Base-by-base conservation (phyloP, 2,797 vertebrate genomes). In the Neopelma chrysocephalum region DNA sequence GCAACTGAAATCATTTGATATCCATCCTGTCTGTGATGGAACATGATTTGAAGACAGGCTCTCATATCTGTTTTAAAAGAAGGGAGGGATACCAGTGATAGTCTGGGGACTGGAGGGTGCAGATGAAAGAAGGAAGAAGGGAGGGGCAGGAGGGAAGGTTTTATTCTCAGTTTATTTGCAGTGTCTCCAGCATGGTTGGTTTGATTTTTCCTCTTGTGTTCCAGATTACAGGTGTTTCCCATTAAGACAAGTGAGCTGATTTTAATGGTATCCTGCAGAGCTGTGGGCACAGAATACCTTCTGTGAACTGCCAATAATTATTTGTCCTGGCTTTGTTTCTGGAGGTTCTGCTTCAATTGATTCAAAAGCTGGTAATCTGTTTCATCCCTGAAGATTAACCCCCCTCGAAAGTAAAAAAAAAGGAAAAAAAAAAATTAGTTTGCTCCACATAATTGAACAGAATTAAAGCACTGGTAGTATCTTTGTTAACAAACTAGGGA, bases 321-420 rank as follows among this genome's bases (percentile, higher is more conserved):
- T 98, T 98, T 98, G 97, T 98, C 96, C 97, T 97, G 96, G 97
- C 97, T 98, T 98, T 98, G 96, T 98, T 98, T 98, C 98, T 97
- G 81, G 95, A 96, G 96, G 96, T 95, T 97, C 96, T 94, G 88
- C 97, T 97, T 97, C 97, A 98, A 98, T 97, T 97, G 91, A 82
- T 97, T 98, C 97, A 98, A 98, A 98, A 97, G 96, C 95, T 97
- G 96, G 95, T 98, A 98, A 98, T 98, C 97, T 98, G 94, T 97
- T 98, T 98, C 96, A 97, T 98, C 97, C 97, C 90, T 92, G 83
- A 97, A 98, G 97, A 98, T 97, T 97, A 98, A 97, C 96, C 97
- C 96, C 96, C 76, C 95, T 88, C 71, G 73, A 20, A 70, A 42
- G 40, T 6, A 61, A 61, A 90, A 77, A 66, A 60, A 38, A 31